phyloP scores from a whole-genome alignment of 2,113 vertebrate species.

The Nothoprocta pentlandii region DNA sequence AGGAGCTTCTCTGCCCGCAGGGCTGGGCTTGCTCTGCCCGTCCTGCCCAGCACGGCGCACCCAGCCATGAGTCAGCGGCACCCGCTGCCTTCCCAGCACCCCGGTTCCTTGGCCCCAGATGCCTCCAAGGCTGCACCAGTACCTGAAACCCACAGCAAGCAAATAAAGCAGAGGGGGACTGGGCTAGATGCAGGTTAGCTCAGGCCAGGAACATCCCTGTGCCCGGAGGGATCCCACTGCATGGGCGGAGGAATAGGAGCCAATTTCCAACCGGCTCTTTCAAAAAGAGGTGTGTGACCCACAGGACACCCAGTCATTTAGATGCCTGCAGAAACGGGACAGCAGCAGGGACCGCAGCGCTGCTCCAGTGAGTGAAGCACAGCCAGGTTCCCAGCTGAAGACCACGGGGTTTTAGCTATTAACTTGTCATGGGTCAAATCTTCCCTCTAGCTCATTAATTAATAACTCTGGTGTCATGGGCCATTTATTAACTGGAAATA shows the following conservation, averaged over 20 bases:
- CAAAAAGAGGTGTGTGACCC: not conserved
- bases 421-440: not conserved
- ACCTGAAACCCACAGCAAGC: not conserved
- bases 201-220: not conserved
- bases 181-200: not conserved
- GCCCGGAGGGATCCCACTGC: not conserved
- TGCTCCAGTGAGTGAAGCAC: fast-evolving
- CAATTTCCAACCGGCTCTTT: fast-evolving
- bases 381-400: not conserved
- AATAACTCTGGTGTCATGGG: constrained; percentile 31
- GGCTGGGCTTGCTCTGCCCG: not conserved
- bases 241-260: fast-evolving
- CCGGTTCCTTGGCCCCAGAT: fast-evolving
- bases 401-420: not conserved
- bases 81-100: not conserved
- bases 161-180: not conserved
- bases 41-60: not conserved
- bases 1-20: fast-evolving
- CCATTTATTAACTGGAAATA: constrained; percentile 59
- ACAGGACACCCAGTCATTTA: not conserved
- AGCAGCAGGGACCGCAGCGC: not conserved
- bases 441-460: constrained; percentile 35
- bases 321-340: fast-evolving
- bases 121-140: not conserved
- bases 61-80: not conserved